Evolutionary conservation across 2,113 vertebrate species (phyloP).

Genomic region (Cottus gobio): DNA sequence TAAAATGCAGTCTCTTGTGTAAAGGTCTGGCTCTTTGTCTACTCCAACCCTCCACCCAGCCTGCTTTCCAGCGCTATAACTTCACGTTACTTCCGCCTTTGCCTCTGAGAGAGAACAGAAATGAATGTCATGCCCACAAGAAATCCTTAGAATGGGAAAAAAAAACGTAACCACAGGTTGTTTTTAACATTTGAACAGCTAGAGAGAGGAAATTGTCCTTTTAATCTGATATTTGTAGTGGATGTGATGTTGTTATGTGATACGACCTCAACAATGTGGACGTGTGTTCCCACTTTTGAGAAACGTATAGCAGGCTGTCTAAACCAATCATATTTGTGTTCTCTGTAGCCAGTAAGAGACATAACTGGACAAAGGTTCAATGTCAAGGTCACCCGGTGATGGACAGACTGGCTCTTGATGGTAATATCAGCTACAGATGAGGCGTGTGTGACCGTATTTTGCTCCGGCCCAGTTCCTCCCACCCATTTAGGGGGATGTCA

Average conservation of each 20-base stretch:
- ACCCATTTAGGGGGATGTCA: slow-evolving; percentile 34
- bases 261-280: no score
- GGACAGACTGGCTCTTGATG: not conserved
- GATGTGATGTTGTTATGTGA: not conserved
- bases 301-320: not conserved
- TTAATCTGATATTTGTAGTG: not conserved
- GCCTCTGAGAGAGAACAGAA: not conserved
- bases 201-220: not conserved
- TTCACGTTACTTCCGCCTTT: not conserved
- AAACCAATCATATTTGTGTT: not conserved
- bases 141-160: not conserved
- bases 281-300: no score
- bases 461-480: slow-evolving; percentile 50
- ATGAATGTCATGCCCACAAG: not conserved
- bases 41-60: not conserved
- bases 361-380: not conserved
- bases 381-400: not conserved
- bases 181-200: not conserved
- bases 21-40: not conserved
- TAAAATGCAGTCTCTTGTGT: not conserved
- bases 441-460: slow-evolving; percentile 16
- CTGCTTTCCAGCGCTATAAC: not conserved
- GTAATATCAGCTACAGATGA: not conserved
- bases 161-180: not conserved
- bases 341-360: not conserved